Evolutionary conservation across 2,113 vertebrate species (phyloP).

Genomic region (Cichladusa arquata): DNA sequence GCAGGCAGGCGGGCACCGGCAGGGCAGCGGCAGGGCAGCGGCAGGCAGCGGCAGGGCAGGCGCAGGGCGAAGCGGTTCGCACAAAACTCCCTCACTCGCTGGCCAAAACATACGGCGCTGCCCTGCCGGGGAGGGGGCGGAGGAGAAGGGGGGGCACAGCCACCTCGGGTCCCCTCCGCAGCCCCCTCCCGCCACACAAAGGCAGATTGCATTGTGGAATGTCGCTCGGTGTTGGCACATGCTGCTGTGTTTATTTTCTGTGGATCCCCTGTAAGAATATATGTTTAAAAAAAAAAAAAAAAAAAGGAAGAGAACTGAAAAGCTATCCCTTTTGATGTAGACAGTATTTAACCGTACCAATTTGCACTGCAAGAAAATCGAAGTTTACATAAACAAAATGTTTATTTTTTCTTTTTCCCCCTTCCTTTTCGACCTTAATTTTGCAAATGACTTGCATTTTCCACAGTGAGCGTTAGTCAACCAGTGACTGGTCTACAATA

Average conservation of each 20-base stretch:
- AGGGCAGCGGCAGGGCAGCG: conserved; percentile 20
- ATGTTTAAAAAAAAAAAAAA: not conserved
- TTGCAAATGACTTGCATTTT: conserved; percentile 69
- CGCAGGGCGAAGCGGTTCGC: conserved; percentile 59
- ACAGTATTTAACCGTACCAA: conserved; percentile 71
- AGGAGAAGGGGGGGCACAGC: not conserved
- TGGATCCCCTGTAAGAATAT: conserved; percentile 84
- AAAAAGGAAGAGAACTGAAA: conserved; percentile 19
- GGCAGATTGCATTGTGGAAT: conserved; percentile 78
- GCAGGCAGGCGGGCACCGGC: not conserved
- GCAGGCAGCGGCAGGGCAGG: conserved; percentile 23
- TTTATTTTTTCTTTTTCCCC: not conserved
- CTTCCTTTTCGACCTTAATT: conserved; percentile 43
- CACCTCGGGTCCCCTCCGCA: conserved; percentile 7
- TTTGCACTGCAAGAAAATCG: conserved; percentile 81
- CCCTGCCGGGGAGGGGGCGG: not conserved
- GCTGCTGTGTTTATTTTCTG: conserved; percentile 84
- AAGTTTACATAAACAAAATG: conserved; percentile 76
- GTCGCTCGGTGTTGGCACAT: conserved; percentile 84
- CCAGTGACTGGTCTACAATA: conserved; percentile 55
- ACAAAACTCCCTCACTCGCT: conserved; percentile 56
- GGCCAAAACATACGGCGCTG: not conserved
- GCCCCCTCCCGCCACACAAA: conserved; percentile 65
- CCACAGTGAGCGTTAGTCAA: conserved; percentile 55
- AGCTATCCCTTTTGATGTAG: conserved; percentile 63